Evolutionary conservation across 2,888 invertebrate species (phyloP).

Genomic region (Antheraea yamamai): DNA sequence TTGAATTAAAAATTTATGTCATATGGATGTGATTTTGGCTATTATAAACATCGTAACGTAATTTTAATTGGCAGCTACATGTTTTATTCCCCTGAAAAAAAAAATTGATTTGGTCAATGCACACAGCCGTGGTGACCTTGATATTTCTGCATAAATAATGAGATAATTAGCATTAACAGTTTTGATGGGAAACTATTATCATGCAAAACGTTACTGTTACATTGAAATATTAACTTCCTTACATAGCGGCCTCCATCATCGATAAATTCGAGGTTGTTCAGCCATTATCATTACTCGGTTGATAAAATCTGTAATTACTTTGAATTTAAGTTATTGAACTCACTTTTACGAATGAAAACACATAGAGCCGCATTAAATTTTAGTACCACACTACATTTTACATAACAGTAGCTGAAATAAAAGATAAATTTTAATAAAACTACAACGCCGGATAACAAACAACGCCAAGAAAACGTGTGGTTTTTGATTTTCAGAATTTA

Average conservation of each 20-base stretch:
- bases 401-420: conserved; percentile 62
- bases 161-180: background rate
- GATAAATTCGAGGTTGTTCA: conserved; percentile 57
- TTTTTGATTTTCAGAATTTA: conserved; percentile 52
- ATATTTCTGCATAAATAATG: conserved; percentile 19
- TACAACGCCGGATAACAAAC: conserved; percentile 75
- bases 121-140: conserved; percentile 40
- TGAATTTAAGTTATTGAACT: conserved; percentile 47
- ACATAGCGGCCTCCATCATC: conserved; percentile 36
- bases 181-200: conserved; percentile 1
- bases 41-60: conserved; percentile 60
- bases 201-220: background rate
- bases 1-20: conserved; percentile 51
- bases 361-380: conserved; percentile 53
- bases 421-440: conserved; percentile 58
- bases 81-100: conserved; percentile 57
- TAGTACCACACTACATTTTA: conserved; percentile 68
- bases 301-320: conserved; percentile 19
- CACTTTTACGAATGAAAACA: conserved; percentile 59
- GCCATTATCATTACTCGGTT: conserved; percentile 44
- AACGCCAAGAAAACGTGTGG: conserved; percentile 81
- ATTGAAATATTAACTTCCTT: conserved; percentile 16
- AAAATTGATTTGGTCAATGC: conserved; percentile 19
- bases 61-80: conserved; percentile 62
- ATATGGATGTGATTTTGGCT: conserved; percentile 58